Percentiles rank a stretch among this genome's conserved stretches.
These are phyloP conservation scores for Neolamprologus cancellatus DNA, from an alignment of 2,113 vertebrate genomes.

Conservation along the genomic window DNA sequence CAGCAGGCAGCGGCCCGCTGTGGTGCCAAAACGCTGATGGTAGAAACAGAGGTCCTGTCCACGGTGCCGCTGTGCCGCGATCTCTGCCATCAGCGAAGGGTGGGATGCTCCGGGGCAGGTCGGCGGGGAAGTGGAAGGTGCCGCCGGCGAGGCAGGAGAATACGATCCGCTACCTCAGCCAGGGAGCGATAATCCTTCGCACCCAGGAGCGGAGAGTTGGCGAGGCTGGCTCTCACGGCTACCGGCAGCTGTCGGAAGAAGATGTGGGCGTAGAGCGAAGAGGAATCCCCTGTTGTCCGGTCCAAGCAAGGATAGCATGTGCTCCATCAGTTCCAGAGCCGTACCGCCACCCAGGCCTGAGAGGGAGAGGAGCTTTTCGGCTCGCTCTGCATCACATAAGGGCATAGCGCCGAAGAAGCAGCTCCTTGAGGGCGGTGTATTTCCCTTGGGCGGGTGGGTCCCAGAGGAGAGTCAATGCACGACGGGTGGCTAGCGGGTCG, in stretches of 20 bases:
- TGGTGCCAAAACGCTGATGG: neutral
- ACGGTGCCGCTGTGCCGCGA: accelerated
- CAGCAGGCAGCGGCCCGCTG: neutral
- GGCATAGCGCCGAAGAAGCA: accelerated
- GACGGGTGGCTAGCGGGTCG: accelerated
- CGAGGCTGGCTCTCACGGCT: neutral
- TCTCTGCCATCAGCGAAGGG: neutral
- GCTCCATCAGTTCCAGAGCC: neutral
- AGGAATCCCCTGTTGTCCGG: neutral
- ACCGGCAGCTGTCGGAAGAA: neutral
- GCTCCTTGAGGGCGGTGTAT: neutral
- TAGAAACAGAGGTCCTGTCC: neutral
- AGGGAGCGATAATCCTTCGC: neutral
- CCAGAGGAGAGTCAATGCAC: neutral
- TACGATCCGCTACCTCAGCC: accelerated
- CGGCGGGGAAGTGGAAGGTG: accelerated
- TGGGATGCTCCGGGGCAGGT: neutral
- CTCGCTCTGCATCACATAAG: neutral
- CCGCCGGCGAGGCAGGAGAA: accelerated
- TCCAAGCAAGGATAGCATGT: neutral
- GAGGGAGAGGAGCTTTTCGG: neutral
- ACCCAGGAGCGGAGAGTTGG: neutral
- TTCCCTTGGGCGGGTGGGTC: neutral
- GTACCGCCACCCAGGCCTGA: neutral
- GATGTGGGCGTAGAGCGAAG: neutral